Conservation (phyloP, 2,797 vertebrate genomes). For the Scolopax rusticola region DNA sequence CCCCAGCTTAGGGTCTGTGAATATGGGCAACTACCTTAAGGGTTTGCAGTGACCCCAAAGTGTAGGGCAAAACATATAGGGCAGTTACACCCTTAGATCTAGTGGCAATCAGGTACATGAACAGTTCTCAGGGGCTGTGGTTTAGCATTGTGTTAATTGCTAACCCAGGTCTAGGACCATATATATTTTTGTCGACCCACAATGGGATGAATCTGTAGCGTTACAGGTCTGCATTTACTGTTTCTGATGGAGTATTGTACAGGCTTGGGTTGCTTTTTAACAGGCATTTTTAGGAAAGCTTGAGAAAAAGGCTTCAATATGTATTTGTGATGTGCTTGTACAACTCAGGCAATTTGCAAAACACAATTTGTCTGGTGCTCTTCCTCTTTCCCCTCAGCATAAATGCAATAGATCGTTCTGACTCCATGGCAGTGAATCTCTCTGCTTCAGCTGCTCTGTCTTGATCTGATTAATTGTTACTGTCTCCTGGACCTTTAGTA, state of each 20-base stretch:
- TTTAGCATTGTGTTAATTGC: slow-evolving; percentile 32
- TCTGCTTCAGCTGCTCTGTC: background rate
- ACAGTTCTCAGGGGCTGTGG: background rate
- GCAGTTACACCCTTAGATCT: background rate
- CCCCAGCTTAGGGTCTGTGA: too few species aligned
- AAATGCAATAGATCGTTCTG: background rate
- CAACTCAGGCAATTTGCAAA: background rate
- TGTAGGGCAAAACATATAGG: background rate
- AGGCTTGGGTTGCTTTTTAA: background rate
- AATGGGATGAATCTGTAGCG: background rate
- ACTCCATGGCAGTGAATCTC: background rate
- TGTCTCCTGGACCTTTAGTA: background rate
- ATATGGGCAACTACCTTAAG: background rate
- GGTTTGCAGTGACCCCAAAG: background rate
- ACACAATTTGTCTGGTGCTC: background rate
- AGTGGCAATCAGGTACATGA: background rate
- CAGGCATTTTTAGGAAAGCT: background rate
- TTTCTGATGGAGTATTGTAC: background rate
- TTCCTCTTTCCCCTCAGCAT: background rate
- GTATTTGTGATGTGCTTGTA: background rate
- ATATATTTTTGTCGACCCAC: background rate
- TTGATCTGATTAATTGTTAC: background rate
- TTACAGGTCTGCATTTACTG: background rate
- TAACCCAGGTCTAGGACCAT: background rate
- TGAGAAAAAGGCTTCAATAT: background rate